These are phyloP conservation scores for Blastobasis lacticolella DNA, from an alignment of 2,888 invertebrate species.

Conservation along the genomic window DNA sequence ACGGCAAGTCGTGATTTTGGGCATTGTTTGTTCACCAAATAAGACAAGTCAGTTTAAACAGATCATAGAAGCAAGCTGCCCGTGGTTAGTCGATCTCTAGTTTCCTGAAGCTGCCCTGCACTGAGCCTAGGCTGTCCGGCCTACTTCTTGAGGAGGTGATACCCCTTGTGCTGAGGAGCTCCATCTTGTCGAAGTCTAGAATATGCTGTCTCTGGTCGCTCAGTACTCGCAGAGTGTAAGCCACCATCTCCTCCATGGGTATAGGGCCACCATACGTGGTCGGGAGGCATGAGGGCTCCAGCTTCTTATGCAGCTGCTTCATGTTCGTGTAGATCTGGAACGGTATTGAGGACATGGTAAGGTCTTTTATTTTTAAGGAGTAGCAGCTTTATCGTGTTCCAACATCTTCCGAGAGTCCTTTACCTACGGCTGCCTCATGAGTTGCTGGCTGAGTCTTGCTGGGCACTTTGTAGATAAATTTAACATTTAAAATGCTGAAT, in stretches of 20 bases:
- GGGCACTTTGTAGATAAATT: no score
- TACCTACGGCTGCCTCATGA: no score
- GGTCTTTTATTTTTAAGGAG: no score
- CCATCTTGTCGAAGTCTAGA: slow-evolving; percentile 77
- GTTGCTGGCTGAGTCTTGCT: no score
- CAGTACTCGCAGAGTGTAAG: slow-evolving; percentile 78
- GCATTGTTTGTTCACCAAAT: no score
- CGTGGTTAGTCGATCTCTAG: slow-evolving; percentile 76
- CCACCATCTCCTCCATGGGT: slow-evolving; percentile 81
- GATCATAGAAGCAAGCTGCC: no score
- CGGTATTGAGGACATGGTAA: neutral
- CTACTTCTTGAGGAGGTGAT: slow-evolving; percentile 43
- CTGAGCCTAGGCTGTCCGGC: slow-evolving; percentile 40
- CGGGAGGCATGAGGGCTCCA: slow-evolving; percentile 79
- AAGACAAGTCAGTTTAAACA: no score
- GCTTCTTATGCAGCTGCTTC: slow-evolving; percentile 72
- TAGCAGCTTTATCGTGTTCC: no score
- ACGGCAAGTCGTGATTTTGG: no score
- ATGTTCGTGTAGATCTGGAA: slow-evolving; percentile 74
- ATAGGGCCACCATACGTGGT: slow-evolving; percentile 82
- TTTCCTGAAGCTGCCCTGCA: slow-evolving; percentile 80
- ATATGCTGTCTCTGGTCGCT: slow-evolving; percentile 73
- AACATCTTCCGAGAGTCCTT: no score
- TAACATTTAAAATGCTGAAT: no score
- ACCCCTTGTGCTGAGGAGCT: slow-evolving; percentile 77